These are phyloP conservation scores for Carcharodon carcharias DNA, from an alignment of 2,797 vertebrate genomes.

Conservation along the genomic window DNA sequence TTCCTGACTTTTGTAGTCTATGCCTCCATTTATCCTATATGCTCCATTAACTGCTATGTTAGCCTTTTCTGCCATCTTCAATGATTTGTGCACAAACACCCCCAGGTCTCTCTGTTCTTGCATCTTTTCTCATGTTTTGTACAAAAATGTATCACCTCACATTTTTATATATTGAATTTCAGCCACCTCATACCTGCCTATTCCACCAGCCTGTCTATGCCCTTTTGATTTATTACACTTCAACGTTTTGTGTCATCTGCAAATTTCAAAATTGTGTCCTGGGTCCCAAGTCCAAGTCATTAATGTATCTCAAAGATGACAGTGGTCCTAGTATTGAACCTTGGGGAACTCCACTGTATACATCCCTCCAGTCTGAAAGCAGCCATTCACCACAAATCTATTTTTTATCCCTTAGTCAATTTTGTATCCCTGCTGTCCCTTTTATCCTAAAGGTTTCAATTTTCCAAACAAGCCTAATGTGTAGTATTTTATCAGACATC, in stretches of 20 bases:
- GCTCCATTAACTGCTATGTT: background rate
- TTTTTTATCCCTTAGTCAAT: background rate
- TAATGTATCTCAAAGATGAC: background rate
- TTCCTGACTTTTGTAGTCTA: too few relatives aligned
- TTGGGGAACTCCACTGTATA: background rate
- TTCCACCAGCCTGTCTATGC: too few relatives aligned
- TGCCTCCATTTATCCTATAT: background rate
- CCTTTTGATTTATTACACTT: too few relatives aligned
- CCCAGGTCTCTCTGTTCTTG: background rate
- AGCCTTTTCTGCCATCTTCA: background rate
- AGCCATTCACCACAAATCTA: background rate
- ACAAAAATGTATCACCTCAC: background rate
- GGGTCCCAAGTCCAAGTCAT: background rate
- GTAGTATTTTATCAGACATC: background rate
- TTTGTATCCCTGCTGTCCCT: background rate
- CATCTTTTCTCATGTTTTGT: background rate
- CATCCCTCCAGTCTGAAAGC: background rate
- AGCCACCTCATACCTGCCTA: too few relatives aligned
- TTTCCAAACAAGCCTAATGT: background rate
- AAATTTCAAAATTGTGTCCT: background rate
- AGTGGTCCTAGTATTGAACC: background rate
- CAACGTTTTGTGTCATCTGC: too few relatives aligned
- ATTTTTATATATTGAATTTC: too few relatives aligned
- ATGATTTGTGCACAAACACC: background rate
- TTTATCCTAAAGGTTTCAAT: background rate